phyloP scores from a whole-genome alignment of 2,888 invertebrate species.

The Volucella zonaria region DNA sequence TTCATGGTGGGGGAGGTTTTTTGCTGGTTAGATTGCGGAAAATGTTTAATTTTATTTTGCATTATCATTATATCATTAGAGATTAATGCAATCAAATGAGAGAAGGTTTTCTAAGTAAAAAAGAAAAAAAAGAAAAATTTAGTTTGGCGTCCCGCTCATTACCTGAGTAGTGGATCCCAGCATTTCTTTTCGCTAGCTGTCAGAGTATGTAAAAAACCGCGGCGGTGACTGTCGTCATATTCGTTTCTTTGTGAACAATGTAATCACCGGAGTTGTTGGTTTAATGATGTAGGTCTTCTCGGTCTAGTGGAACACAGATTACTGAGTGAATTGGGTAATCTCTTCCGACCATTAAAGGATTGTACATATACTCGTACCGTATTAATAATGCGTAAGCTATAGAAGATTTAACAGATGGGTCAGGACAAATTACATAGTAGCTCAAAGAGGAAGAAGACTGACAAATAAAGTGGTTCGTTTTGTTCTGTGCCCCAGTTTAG shows the following conservation, averaged over 20 bases:
- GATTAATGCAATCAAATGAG: conserved; percentile 69
- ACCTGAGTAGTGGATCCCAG: not conserved
- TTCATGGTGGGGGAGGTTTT: conserved; percentile 3
- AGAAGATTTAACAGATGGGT: not conserved
- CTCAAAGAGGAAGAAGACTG: not conserved
- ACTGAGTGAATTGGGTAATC: conserved; percentile 41
- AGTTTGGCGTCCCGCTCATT: conserved; percentile 20
- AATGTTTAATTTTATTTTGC: conserved; percentile 60
- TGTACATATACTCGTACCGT: too few species aligned
- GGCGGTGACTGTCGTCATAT: not conserved
- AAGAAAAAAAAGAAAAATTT: not conserved
- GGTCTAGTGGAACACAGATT: conserved; percentile 27
- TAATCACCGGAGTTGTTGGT: conserved; percentile 48
- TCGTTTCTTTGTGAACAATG: conserved; percentile 10
- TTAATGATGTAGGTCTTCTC: conserved; percentile 57
- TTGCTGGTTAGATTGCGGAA: conserved; percentile 62
- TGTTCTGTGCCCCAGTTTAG: too few species aligned
- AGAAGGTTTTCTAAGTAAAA: conserved; percentile 42
- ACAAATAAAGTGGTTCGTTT: not conserved
- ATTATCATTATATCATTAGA: conserved; percentile 70
- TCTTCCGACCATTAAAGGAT: conserved; percentile 59
- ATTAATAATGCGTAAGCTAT: conserved; percentile 46
- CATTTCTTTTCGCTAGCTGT: conserved; percentile 21
- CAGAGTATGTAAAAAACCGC: not conserved
- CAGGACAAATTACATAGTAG: not conserved